Evolutionary conservation across 2,888 invertebrate species (phyloP).

Genomic region (Zeuzera pyrina): DNA sequence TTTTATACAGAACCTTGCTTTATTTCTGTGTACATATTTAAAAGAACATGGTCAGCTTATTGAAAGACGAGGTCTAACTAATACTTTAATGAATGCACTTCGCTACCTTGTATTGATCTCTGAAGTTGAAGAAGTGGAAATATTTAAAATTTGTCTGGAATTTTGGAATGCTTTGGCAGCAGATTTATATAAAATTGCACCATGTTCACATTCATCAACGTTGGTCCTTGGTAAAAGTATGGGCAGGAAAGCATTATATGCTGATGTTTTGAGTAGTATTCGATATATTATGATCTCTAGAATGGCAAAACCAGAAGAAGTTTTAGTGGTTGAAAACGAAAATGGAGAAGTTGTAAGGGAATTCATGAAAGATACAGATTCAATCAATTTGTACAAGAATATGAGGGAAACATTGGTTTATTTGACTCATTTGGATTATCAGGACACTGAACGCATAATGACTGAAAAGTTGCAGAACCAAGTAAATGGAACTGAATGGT

Average conservation of each 20-base stretch:
- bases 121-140: slow-evolving; percentile 99
- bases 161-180: slow-evolving; percentile 97
- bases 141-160: slow-evolving; percentile 99
- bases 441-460: slow-evolving; percentile 99
- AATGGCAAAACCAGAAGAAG: slow-evolving; percentile 99
- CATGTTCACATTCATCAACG: slow-evolving; percentile 72
- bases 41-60: slow-evolving; percentile 95
- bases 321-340: slow-evolving; percentile 99
- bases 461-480: slow-evolving; percentile 98
- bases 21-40: slow-evolving; percentile 96
- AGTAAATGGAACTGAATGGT: slow-evolving; percentile 99
- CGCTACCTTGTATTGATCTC: slow-evolving; percentile 93
- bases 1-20: slow-evolving; percentile 97
- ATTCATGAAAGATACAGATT: slow-evolving; percentile 99
- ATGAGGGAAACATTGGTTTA: slow-evolving; percentile 99
- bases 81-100: slow-evolving; percentile 85
- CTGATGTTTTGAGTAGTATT: slow-evolving; percentile 87
- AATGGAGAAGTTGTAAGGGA: slow-evolving; percentile 99
- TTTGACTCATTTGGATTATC: slow-evolving; percentile 97
- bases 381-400: slow-evolving; percentile 98
- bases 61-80: slow-evolving; percentile 85
- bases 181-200: slow-evolving; percentile 92
- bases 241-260: slow-evolving; percentile 81
- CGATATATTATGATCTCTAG: slow-evolving; percentile 98
- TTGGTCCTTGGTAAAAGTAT: slow-evolving; percentile 55